Evolutionary conservation across 2,888 invertebrate species (phyloP).

Genomic region (Zonitis immaculata): DNA sequence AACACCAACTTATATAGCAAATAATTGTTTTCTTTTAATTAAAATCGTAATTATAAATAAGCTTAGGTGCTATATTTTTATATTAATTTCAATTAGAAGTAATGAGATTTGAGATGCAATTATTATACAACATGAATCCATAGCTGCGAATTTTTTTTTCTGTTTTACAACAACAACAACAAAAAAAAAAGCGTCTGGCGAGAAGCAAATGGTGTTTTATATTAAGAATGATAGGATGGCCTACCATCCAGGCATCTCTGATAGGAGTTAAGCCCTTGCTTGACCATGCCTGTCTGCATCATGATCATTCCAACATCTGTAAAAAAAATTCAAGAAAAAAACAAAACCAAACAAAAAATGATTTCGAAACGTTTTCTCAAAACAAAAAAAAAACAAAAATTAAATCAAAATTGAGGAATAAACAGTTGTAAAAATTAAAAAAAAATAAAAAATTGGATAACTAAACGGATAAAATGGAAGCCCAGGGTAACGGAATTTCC

Average conservation of each 20-base stretch:
- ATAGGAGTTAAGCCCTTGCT: conserved; percentile 74
- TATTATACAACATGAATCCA: conserved; percentile 9
- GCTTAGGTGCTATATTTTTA: too few species aligned
- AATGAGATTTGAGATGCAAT: too few species aligned
- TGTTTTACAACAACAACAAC: conserved; percentile 6
- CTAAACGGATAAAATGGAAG: conserved; percentile 21
- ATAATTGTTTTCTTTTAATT: too few species aligned
- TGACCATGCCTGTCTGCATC: conserved; percentile 96
- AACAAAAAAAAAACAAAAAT: conserved; percentile 10
- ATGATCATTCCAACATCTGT: conserved; percentile 96
- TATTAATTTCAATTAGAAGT: too few species aligned
- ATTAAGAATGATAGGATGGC: conserved; percentile 41
- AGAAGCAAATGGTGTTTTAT: conserved; percentile 32
- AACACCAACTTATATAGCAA: too few species aligned
- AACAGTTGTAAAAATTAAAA: too few species aligned
- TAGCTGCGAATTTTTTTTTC: too few species aligned
- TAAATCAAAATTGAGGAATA: too few species aligned
- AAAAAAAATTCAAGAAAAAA: conserved; percentile 63
- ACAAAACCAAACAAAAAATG: conserved; percentile 31
- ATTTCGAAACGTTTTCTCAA: conserved; percentile 7
- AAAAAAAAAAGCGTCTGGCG: conserved; percentile 23
- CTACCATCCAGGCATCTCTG: conserved; percentile 75
- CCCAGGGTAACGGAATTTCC: conserved; percentile 27
- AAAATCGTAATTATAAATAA: too few species aligned
- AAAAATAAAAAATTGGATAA: conserved; percentile 10